phyloP scores from a whole-genome alignment of 2,113 vertebrate species.

The Tetraodon nigroviridis region DNA sequence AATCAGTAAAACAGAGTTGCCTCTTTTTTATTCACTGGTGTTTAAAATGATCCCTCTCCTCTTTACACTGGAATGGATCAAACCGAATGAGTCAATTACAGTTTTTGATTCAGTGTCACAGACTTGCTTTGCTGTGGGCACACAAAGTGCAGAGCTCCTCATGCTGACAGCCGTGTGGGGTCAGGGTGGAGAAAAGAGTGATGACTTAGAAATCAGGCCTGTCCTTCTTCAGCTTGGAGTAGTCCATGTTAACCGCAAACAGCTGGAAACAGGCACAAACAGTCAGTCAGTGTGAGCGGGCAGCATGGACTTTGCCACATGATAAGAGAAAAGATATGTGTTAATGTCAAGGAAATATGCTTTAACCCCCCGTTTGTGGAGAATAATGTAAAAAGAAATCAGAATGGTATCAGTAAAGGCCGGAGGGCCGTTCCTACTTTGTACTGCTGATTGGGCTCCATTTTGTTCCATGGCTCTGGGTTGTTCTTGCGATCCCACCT shows the following conservation, averaged over 20 bases:
- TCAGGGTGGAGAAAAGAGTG: not conserved
- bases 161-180: not conserved
- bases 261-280: slow-evolving; percentile 71
- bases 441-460: slow-evolving; percentile 82
- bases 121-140: slow-evolving; percentile 22
- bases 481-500: slow-evolving; percentile 96
- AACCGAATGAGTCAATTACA: slow-evolving; percentile 7
- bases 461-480: slow-evolving; percentile 92
- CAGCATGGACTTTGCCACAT: slow-evolving; percentile 33
- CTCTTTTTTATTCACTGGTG: slow-evolving; percentile 49
- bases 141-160: slow-evolving; percentile 38
- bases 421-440: slow-evolving; percentile 76
- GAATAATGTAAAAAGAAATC: not conserved
- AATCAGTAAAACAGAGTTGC: slow-evolving; percentile 46
- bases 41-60: slow-evolving; percentile 11
- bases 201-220: slow-evolving; percentile 84
- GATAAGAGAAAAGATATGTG: slow-evolving; percentile 30
- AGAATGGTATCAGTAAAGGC: not conserved
- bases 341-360: not conserved
- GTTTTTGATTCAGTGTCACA: slow-evolving; percentile 4
- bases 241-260: slow-evolving; percentile 82
- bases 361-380: not conserved
- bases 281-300: slow-evolving; percentile 20
- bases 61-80: slow-evolving; percentile 19
- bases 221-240: slow-evolving; percentile 91